Evolutionary conservation across 1,140 invertebrate species (phyloP), one percentile per base, ranked within the genome.

Genomic region (Pseudomyrmex cubaensis): DNA sequence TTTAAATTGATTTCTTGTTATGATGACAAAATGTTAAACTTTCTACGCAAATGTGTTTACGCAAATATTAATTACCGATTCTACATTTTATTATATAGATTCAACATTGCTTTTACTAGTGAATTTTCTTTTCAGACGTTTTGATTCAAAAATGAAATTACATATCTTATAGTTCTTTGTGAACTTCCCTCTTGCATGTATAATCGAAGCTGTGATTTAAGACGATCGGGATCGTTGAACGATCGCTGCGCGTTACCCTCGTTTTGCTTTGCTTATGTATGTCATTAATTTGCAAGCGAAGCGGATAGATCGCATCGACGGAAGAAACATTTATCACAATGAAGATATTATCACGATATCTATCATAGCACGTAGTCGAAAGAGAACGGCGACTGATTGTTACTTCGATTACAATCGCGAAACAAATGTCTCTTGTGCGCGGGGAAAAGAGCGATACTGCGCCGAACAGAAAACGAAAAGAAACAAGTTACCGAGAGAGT

Each of bases 311-410:
- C 35, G 46, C 35, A 46, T 56, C 17, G 46, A n/a, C 46, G 46
- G 54, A 22, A 17, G 52, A 48, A 63, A 85, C 82, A 77, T 82
- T 75, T 80, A 80, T 80, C 76, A 78, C 64, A 80, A 80, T 80
- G 66, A 80, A 70, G 66, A 70, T 80, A 80, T 80, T 72, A 80
- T 80, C 76, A 66, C 57, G 76, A 59, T 80, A 80, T 80, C 76
- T 72, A 80, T 80, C 76, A 56, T 61, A 50, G 44, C 52, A 54
- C 64, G 48, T 70, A 70, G 52, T 25, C 54, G 22, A 52, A 20
- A 15, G 56, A 2, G 44, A n/a, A 20, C 44, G 25, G 25, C 74
- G 74, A 52, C 25, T 59, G 76, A 80, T 80, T 80, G 76, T 80
- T 80, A 66, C 70, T 44, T 80, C 66, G 76, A 80, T 80, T 80